Evolutionary conservation across 1,140 invertebrate genomes (phyloP).

Genomic region (Pomacea maculata): DNA sequence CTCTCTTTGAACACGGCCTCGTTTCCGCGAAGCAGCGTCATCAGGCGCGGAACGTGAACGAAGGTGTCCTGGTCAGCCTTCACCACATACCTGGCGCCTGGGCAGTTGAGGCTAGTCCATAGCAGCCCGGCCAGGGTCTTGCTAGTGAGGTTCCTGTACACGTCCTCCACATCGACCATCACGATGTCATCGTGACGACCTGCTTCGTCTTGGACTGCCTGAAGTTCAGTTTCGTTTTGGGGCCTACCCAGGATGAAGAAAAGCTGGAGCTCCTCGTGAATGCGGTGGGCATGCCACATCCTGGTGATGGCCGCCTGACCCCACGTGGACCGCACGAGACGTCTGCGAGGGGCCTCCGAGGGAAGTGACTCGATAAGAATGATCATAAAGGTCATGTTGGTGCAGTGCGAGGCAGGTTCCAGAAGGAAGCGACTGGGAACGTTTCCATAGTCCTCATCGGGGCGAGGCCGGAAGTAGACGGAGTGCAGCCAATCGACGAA

Average conservation of each 20-base stretch:
- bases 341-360: background rate
- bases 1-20: slow-evolving; percentile 8
- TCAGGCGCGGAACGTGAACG: slow-evolving; percentile 58
- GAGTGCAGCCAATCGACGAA: no score
- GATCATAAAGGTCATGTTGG: background rate
- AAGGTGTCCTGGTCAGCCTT: slow-evolving; percentile 71
- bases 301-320: background rate
- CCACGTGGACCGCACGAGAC: slow-evolving; percentile 9
- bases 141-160: slow-evolving; percentile 85
- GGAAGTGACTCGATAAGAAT: background rate
- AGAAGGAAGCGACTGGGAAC: no score
- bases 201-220: slow-evolving; percentile 72
- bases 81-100: slow-evolving; percentile 67
- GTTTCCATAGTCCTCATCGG: no score
- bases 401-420: background rate
- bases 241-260: slow-evolving; percentile 11
- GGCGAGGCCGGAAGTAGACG: no score
- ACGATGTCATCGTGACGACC: slow-evolving; percentile 75
- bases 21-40: slow-evolving; percentile 27
- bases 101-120: slow-evolving; percentile 76
- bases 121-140: slow-evolving; percentile 86
- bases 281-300: background rate
- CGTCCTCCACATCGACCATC: slow-evolving; percentile 82
- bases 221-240: background rate
- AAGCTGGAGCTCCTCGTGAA: background rate